Base-by-base conservation (phyloP, 1,140 invertebrate genomes). In the Leptopilina boulardi region DNA sequence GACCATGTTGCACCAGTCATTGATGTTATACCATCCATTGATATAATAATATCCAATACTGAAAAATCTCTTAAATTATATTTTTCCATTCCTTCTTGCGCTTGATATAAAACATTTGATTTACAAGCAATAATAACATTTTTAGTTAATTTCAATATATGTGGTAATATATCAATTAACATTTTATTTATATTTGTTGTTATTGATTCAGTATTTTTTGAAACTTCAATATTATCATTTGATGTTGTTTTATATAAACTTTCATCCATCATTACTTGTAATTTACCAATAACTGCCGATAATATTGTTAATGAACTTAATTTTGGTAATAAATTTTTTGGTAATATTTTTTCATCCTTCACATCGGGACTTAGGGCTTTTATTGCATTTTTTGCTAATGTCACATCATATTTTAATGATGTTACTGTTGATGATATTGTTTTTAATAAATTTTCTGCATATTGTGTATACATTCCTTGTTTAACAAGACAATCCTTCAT, bases 391-490 rank as follows among this genome's bases (percentile, higher is more conserved):
- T 95, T 95, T 0, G 95, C 94, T 11, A 96, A 89, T 78, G 93
- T 93, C 2, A 96, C 92, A 77, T 95, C 94, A 87, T 95, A 96
- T 84, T 93, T 93, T 0, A 95, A 85, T 76, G 91, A 93, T 82
- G 93, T 94, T 0, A 94, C 93, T 11, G 92, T 91, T 73, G 94
- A 93, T 0, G 93, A 91, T 1, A 96, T 95, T 3, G 93, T 94
- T 81, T 94, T 94, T 19, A 97, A 85, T 51, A 97, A 89, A 80
- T 93, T 93, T 84, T 97, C 96, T 0, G 96, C 95, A 86, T 96
- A 95, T 85, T 95, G 94, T 0, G 95, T 95, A 74, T 95, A 97
- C 92, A 97, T 93, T 66, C 96, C 96, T 93, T 98, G 97, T 86
- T 97, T 97, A 4, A 97, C 95, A n/a, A 97, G 91, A 74, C 94